Evolutionary conservation across 2,113 vertebrate genomes (phyloP).

Genomic region (Catharus minimus): DNA sequence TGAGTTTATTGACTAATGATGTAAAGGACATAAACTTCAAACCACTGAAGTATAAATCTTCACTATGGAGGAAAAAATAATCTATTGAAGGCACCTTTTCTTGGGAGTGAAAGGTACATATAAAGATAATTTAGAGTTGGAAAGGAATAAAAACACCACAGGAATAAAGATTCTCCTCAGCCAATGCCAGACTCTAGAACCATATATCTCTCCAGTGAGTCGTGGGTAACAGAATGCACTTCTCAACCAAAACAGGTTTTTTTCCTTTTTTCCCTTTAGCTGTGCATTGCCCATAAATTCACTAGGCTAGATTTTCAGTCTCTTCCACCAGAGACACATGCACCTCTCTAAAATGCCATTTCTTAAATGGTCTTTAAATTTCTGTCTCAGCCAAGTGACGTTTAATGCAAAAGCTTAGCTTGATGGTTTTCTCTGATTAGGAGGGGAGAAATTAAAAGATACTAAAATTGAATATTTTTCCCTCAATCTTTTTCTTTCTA

Average conservation of each 20-base stretch:
- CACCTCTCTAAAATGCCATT: not conserved
- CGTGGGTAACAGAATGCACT: not conserved
- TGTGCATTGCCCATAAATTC: conserved; percentile 30
- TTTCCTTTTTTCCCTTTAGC: not conserved
- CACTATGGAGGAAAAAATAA: conserved; percentile 13
- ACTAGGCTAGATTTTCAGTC: not conserved
- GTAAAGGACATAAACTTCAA: conserved; percentile 35
- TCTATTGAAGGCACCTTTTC: not conserved
- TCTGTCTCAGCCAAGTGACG: not conserved
- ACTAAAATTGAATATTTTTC: not conserved
- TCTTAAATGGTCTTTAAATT: not conserved
- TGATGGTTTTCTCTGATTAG: not conserved
- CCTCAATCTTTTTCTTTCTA: not conserved
- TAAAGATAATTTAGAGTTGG: conserved; percentile 55
- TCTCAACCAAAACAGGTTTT: conserved; percentile 10
- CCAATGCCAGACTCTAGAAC: not conserved
- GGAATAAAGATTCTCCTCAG: conserved; percentile 48
- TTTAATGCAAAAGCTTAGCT: conserved; percentile 9
- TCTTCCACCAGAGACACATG: not conserved
- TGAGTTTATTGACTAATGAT: conserved; percentile 33
- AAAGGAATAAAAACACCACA: conserved; percentile 35
- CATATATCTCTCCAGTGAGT: conserved; percentile 39
- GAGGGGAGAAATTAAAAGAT: not conserved
- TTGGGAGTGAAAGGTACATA: conserved; percentile 34
- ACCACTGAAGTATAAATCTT: conserved; percentile 43